Evolutionary conservation across 2,797 vertebrate genomes (phyloP), one percentile per base, ranked within the genome.

Genomic region (Aulostomus chinensis): DNA sequence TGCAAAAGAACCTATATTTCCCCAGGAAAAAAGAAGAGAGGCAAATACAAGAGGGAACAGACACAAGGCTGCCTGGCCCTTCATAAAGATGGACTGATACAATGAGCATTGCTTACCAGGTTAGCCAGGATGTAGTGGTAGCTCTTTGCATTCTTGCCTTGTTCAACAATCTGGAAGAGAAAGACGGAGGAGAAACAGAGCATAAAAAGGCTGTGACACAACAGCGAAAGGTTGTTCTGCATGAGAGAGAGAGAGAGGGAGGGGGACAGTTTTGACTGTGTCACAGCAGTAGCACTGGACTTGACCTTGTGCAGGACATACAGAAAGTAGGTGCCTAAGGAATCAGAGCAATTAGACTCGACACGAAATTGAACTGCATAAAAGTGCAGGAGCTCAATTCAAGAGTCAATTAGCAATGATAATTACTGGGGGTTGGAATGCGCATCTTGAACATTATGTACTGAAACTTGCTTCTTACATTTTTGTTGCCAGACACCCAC

Each of bases 51-150:
- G n/a, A n/a, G n/a, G n/a, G n/a, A n/a, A n/a, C n/a, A n/a, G n/a
- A n/a, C n/a, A n/a, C n/a, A n/a, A n/a, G n/a, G n/a, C n/a, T n/a
- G n/a, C n/a, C n/a, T n/a, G n/a, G n/a, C n/a, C n/a, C n/a, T n/a
- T n/a, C n/a, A n/a, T n/a, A n/a, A n/a, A n/a, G n/a, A n/a, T 11
- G 12, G 15, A 43, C 2, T 5, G 16, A 9, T 2, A 12, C n/a
- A 4, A 46, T 11, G 16, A 16, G 0, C 1, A 28, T 10, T 58
- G 73, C 96, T 97, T 91, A 99, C 97, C 95, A 99, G 86, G 82
- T 98, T 99, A 62, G 96, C 96, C 58, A 99, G 91, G 72, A 99
- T 98, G 89, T 98, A 99, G 85, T 99, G 97, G 81, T 98, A 99
- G 37, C 94, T 97, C 12, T 97, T 97, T 45, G 96, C 93, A 8